Percentiles rank a stretch among this genome's conserved stretches.
Conservation (phyloP, 23 tunicate species). For the Ciona savignyi region DNA sequence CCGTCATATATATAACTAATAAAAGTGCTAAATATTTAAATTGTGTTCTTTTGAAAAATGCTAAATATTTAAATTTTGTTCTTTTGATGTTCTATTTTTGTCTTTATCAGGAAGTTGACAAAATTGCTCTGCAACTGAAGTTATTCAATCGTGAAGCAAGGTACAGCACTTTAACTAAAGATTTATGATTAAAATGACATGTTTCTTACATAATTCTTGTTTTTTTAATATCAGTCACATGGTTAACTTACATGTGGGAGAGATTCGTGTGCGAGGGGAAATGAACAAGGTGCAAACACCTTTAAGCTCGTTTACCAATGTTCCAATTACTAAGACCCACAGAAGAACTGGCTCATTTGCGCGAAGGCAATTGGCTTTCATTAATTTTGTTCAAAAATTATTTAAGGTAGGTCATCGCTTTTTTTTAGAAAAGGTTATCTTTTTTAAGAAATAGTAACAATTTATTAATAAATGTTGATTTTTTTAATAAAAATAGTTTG, state of each 20-base stretch:
- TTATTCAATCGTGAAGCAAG: slow-evolving; percentile 33
- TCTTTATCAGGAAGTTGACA: slow-evolving; percentile 69
- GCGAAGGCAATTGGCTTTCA: slow-evolving; percentile 1
- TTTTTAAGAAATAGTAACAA: too few relatives aligned
- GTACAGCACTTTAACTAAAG: too few relatives aligned
- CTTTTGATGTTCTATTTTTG: too few relatives aligned
- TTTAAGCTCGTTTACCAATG: neutral
- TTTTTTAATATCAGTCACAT: slow-evolving; percentile 12
- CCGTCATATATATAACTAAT: too few relatives aligned
- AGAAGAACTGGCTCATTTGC: slow-evolving; percentile 10
- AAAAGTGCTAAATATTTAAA: too few relatives aligned
- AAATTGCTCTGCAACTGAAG: slow-evolving; percentile 45
- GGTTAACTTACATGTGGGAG: slow-evolving; percentile 53
- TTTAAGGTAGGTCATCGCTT: slow-evolving; percentile 27
- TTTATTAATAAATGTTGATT: too few relatives aligned
- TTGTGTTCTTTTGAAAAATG: too few relatives aligned
- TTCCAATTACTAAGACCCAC: slow-evolving; percentile 4
- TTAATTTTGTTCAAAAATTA: slow-evolving; percentile 19
- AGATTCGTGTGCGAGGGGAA: slow-evolving; percentile 69
- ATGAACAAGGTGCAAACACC: slow-evolving; percentile 14
- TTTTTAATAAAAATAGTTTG: too few relatives aligned
- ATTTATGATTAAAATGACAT: neutral
- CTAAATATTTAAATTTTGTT: too few relatives aligned
- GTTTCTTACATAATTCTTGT: neutral
- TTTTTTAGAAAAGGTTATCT: too few relatives aligned